Percentiles rank a stretch among this genome's conserved stretches.
phyloP scores from a whole-genome alignment of 2,888 invertebrate species.

The Doris montereyensis region DNA sequence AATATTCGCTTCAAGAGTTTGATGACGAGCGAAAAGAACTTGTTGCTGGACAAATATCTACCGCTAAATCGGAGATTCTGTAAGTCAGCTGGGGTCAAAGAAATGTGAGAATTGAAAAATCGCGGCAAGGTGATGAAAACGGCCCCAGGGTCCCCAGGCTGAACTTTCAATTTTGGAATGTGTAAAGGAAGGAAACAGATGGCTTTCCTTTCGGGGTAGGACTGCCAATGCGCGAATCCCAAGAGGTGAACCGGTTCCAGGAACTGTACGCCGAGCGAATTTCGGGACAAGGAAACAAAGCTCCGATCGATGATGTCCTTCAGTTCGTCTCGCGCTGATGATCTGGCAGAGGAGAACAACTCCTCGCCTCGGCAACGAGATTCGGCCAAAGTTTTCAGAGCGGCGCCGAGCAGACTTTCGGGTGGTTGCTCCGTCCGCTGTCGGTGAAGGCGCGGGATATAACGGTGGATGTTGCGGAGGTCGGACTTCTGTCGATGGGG shows the following conservation, averaged over 20 bases:
- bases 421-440: constrained; percentile 39
- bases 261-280: constrained; percentile 33
- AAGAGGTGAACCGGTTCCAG: constrained; percentile 23
- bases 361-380: constrained; percentile 12
- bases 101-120: background rate
- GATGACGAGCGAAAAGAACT: constrained; percentile 52
- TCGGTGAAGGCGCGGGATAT: constrained; percentile 41
- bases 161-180: constrained; percentile 21
- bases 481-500: no score
- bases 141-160: constrained; percentile 10
- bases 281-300: constrained; percentile 14
- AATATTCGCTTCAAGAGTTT: constrained; percentile 53
- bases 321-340: constrained; percentile 27
- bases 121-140: constrained; percentile 32
- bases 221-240: constrained; percentile 40
- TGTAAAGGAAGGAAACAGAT: constrained; percentile 32
- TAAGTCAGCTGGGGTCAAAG: constrained; percentile 25
- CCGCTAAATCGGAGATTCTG: constrained; percentile 54
- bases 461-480: constrained; percentile 35
- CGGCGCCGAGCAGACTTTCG: constrained; percentile 21
- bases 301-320: constrained; percentile 21
- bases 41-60: constrained; percentile 55
- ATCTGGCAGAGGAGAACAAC: background rate
- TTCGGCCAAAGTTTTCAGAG: constrained; percentile 30
- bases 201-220: constrained; percentile 9